Evolutionary conservation across 1,140 invertebrate species (phyloP), one percentile per base, ranked within the genome.

Genomic region (Ips nitidus): DNA sequence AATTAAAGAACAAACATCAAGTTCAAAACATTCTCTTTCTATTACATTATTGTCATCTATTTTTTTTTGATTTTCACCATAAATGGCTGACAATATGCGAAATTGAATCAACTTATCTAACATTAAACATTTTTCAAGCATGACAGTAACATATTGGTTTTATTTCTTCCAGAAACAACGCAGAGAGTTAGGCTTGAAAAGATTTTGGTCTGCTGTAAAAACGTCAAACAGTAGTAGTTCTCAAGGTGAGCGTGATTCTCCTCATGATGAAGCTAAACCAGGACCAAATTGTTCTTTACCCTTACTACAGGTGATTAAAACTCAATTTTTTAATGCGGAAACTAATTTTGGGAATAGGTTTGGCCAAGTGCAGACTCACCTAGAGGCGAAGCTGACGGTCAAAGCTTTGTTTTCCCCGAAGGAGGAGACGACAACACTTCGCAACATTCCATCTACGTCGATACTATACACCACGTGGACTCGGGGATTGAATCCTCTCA

Each of bases 401-500:
- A 89, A 75, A 87, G 85, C 63, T 90, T 90, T 75, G 81, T 90
- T 36, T 90, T 89, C 71, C 84, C 84, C 42, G 80, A 79, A 50
- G 83, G 84, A 67, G 80, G 82, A 41, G 83, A 84, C 74, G 83
- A 80, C 69, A 81, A 81, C 4, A 71, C 65, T 47, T 80, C 77
- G 7, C 71, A 75, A 61, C 72, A 78, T 71, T 79, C 78, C 64
- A 75, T 83, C 79, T 75, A 81, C 80, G 64, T 79, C 74, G 80
- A 80, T n/a, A 70, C 71, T 22, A 77, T 76, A 56, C 67, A 75
- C 52, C 81, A 81, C 60, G 77, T 80, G 68, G 86, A 87, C 72
- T 87, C 85, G 1, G 88, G 88, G 53, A 90, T 90, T 74, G 88
- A 90, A 59, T 90, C 88, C n/a, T 85, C 87, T 58, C 87, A 88